These are phyloP conservation scores for Petrolisthes cinctipes DNA, from an alignment of 2,888 invertebrate genomes.

Conservation along the genomic window DNA sequence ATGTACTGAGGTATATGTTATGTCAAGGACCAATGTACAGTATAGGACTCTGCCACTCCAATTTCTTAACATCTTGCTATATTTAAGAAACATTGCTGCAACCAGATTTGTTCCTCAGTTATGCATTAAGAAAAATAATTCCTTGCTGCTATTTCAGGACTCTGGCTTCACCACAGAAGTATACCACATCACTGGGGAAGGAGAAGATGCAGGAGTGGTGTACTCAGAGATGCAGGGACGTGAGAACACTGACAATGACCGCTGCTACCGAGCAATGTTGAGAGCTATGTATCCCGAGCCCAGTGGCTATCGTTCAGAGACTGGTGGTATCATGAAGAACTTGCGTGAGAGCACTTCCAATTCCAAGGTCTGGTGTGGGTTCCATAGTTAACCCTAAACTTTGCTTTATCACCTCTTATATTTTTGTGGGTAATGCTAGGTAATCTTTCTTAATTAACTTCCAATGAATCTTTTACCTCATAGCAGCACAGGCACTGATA, in stretches of 20 bases:
- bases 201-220: constrained; percentile 93
- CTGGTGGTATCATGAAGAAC: constrained; percentile 88
- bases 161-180: constrained; percentile 89
- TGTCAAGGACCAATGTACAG: no score
- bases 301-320: constrained; percentile 86
- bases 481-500: no score
- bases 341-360: constrained; percentile 84
- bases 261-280: constrained; percentile 77
- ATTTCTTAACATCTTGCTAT: no score
- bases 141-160: constrained; percentile 73
- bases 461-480: no score
- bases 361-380: constrained; percentile 74
- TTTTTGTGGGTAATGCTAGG: no score
- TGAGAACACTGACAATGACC: constrained; percentile 84
- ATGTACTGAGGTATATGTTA: no score
- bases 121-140: background rate
- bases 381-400: no score
- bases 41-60: no score
- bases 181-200: constrained; percentile 89
- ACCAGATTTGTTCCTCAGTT: background rate
- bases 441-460: no score
- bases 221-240: constrained; percentile 94
- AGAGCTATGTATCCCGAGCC: constrained; percentile 83
- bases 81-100: background rate
- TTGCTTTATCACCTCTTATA: no score